Conservation (phyloP, 2,888 invertebrate genomes). For the Drosophila neoperkinsi region DNA sequence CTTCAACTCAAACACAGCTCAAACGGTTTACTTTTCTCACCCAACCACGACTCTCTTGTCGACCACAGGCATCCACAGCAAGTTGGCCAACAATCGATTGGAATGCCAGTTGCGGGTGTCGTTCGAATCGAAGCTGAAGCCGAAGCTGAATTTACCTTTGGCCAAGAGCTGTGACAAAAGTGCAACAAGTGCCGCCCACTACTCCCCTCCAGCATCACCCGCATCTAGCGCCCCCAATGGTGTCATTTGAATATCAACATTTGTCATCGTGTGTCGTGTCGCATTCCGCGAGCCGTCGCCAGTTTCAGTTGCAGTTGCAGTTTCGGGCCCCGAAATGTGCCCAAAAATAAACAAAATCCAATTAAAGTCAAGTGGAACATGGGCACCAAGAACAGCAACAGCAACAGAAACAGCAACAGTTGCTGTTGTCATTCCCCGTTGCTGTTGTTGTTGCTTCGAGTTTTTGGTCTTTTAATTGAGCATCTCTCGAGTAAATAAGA, state of each 20-base stretch:
- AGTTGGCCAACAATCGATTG: conserved; percentile 73
- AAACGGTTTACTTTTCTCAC: conserved; percentile 75
- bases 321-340: conserved; percentile 65
- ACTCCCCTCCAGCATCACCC: conserved; percentile 15
- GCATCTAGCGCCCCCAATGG: conserved; percentile 57
- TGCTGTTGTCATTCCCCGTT: conserved; percentile 31
- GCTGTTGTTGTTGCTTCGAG: conserved; percentile 25
- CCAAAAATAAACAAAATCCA: conserved; percentile 78
- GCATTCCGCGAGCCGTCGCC: conserved; percentile 70
- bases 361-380: conserved; percentile 76
- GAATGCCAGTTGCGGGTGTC: conserved; percentile 73
- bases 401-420: conserved; percentile 14
- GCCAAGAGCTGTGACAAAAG: conserved; percentile 59
- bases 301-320: conserved; percentile 36
- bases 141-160: conserved; percentile 17
- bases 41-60: conserved; percentile 31
- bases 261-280: conserved; percentile 80
- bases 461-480: conserved; percentile 69
- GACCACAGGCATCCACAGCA: conserved; percentile 53
- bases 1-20: conserved; percentile 41
- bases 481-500: conserved; percentile 51
- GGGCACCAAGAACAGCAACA: conserved; percentile 41
- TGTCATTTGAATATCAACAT: conserved; percentile 81
- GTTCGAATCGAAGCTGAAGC: conserved; percentile 33
- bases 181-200: conserved; percentile 48